These are phyloP conservation scores for Lophius americanus DNA, from an alignment of 2,797 vertebrate species.

Conservation along the genomic window DNA sequence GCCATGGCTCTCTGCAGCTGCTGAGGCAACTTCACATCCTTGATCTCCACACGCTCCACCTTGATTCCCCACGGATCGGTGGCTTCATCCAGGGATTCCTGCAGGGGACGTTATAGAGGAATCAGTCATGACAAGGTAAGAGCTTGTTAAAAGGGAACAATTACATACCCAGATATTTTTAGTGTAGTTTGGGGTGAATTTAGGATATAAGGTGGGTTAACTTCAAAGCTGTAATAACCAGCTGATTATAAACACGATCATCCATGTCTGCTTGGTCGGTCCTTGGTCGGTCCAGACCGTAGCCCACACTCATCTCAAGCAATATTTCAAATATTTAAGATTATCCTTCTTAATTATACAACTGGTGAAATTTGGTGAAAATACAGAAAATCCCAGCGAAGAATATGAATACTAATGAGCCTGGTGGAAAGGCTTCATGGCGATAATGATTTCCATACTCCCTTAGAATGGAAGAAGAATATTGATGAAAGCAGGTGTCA, in stretches of 20 bases:
- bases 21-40: constrained; percentile 81
- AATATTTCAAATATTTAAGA: neutral
- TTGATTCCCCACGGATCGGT: constrained; percentile 83
- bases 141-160: neutral
- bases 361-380: neutral
- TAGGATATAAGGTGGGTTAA: neutral
- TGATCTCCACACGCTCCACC: constrained; percentile 85
- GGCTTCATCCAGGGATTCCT: constrained; percentile 80
- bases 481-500: neutral
- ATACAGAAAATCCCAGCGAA: neutral
- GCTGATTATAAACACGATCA: neutral
- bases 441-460: no score
- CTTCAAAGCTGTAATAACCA: neutral
- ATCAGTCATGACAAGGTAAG: neutral
- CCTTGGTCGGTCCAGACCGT: neutral
- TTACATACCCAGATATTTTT: neutral
- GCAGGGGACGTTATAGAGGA: neutral
- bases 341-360: neutral
- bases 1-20: constrained; percentile 86
- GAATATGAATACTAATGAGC: neutral
- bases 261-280: neutral
- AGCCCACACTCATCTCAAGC: neutral
- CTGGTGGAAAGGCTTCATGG: no score
- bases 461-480: no score
- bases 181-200: neutral